Conservation (phyloP, 2,797 vertebrate genomes). For the Perodicticus potto region DNA sequence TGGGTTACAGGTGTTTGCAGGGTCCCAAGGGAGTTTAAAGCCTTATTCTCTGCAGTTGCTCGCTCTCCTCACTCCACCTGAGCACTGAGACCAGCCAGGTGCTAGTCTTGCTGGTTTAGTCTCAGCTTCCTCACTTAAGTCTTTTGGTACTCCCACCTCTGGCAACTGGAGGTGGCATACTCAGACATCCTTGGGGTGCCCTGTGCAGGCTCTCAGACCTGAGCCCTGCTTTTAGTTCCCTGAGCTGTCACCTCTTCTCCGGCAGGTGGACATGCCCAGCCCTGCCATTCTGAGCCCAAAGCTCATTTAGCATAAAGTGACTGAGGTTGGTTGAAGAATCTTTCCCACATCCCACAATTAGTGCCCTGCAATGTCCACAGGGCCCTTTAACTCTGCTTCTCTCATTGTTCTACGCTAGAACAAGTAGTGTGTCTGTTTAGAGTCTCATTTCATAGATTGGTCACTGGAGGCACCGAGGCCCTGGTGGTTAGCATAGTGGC, state of each 20-base stretch:
- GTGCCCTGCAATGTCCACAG: neutral
- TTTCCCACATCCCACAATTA: neutral
- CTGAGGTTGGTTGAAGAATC: neutral
- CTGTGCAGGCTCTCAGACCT: neutral
- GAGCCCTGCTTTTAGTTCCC: neutral
- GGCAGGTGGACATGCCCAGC: neutral
- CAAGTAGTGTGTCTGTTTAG: constrained; percentile 11
- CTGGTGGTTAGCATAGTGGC: neutral
- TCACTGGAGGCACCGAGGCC: neutral
- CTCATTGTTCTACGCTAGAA: neutral
- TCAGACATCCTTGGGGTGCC: neutral
- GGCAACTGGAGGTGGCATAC: neutral
- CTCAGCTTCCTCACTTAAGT: neutral
- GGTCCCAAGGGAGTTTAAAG: neutral
- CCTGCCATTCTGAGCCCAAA: neutral
- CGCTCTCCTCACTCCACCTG: no score
- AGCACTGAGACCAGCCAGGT: neutral
- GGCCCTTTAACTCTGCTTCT: neutral
- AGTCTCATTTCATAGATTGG: neutral
- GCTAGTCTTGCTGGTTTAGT: neutral
- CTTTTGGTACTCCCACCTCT: neutral
- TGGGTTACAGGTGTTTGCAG: neutral
- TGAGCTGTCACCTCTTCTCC: neutral
- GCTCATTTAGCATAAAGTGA: neutral
- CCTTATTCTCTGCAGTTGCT: constrained; percentile 24